Conservation (phyloP, 2,113 vertebrate species). For the Chamaea fasciata region DNA sequence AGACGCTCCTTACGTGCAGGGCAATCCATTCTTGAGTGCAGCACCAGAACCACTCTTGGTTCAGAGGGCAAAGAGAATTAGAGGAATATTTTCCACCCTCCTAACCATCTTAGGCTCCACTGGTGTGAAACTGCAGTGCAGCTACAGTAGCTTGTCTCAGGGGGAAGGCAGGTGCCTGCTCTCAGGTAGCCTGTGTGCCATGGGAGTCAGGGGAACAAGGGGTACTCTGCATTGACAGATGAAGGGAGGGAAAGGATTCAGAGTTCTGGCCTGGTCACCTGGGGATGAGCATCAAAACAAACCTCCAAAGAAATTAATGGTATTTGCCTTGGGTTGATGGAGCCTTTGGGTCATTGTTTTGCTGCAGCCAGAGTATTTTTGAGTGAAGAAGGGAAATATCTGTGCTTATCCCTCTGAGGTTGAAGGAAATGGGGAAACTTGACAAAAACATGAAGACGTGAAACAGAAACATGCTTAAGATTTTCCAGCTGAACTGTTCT, state of each 20-base stretch:
- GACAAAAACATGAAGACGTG: background rate
- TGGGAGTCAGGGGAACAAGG: background rate
- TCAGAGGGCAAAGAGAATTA: background rate
- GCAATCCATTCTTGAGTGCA: background rate
- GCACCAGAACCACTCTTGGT: background rate
- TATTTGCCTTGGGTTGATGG: background rate
- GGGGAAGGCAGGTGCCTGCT: background rate
- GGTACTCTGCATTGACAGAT: background rate
- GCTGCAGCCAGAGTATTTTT: background rate
- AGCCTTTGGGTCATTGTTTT: background rate
- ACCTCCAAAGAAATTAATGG: background rate
- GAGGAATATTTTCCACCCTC: background rate
- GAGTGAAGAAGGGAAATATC: background rate
- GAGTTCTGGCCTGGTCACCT: background rate
- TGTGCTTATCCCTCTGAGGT: background rate
- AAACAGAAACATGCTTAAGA: background rate
- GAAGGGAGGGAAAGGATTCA: background rate
- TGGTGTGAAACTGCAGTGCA: background rate
- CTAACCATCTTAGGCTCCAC: background rate
- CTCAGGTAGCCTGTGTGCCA: fast-evolving
- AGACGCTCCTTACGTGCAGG: fast-evolving
- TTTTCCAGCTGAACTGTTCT: background rate
- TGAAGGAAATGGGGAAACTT: background rate
- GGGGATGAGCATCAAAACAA: background rate
- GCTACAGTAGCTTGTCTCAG: background rate